These are phyloP conservation scores for Lonchura striata DNA, from an alignment of 2,113 vertebrate species.

Conservation along the genomic window DNA sequence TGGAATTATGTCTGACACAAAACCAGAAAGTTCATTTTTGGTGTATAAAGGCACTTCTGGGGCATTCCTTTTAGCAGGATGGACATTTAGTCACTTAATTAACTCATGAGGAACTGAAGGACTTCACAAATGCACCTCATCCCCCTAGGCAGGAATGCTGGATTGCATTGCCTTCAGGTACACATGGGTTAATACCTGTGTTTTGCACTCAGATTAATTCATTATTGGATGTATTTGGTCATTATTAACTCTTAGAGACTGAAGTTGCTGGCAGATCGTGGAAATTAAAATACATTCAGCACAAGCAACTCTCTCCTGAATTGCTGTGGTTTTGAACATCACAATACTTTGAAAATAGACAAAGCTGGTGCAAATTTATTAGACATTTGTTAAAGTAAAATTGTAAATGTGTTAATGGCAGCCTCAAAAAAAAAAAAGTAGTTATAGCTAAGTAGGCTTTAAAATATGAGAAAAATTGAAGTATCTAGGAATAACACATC, in stretches of 20 bases:
- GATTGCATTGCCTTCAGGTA: neutral
- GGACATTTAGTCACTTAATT: neutral
- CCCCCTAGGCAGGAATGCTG: neutral
- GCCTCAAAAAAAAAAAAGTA: neutral
- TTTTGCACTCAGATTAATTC: neutral
- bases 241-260: neutral
- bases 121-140: neutral
- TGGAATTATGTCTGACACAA: neutral
- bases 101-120: neutral
- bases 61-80: neutral
- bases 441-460: neutral
- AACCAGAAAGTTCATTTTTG: neutral
- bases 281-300: neutral
- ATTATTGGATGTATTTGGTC: neutral
- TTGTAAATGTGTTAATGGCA: neutral
- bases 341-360: neutral
- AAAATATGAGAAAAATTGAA: neutral
- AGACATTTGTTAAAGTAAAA: neutral
- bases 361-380: neutral
- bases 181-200: neutral
- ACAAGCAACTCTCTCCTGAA: neutral
- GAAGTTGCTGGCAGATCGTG: neutral
- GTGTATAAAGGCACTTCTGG: neutral
- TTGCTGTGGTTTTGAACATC: neutral
- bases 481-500: neutral